These are phyloP conservation scores for Psettodes erumei DNA, from an alignment of 2,113 vertebrate genomes.

Conservation along the genomic window DNA sequence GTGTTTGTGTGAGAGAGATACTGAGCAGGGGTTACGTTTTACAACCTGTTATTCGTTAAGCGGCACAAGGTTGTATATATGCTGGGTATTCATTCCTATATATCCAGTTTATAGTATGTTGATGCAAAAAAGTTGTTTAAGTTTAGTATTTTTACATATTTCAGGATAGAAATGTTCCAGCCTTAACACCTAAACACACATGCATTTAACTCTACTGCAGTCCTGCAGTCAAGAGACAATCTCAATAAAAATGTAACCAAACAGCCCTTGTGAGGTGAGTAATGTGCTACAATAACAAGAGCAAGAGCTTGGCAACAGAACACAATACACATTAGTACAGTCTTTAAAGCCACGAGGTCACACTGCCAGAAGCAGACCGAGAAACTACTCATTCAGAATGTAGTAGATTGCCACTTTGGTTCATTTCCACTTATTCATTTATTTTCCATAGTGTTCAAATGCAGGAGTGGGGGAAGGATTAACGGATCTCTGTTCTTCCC, in stretches of 20 bases:
- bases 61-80: no score
- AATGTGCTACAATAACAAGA: conserved; percentile 20
- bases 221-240: not conserved
- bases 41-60: no score
- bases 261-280: conserved; percentile 7
- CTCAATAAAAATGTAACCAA: not conserved
- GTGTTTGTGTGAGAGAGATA: not conserved
- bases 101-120: no score
- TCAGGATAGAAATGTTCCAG: not conserved
- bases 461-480: not conserved
- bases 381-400: conserved; percentile 22
- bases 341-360: conserved; percentile 44
- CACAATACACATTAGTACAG: not conserved
- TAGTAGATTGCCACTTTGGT: not conserved
- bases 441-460: not conserved
- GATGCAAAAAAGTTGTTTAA: no score
- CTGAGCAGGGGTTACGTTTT: no score
- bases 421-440: not conserved
- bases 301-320: conserved; percentile 32
- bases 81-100: no score
- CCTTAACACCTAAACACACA: conserved; percentile 4
- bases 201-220: not conserved
- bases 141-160: no score
- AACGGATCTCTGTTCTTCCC: not conserved
- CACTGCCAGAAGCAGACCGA: not conserved